Base-by-base conservation (phyloP, 2,888 invertebrate species). In the Torymus tubicola region DNA sequence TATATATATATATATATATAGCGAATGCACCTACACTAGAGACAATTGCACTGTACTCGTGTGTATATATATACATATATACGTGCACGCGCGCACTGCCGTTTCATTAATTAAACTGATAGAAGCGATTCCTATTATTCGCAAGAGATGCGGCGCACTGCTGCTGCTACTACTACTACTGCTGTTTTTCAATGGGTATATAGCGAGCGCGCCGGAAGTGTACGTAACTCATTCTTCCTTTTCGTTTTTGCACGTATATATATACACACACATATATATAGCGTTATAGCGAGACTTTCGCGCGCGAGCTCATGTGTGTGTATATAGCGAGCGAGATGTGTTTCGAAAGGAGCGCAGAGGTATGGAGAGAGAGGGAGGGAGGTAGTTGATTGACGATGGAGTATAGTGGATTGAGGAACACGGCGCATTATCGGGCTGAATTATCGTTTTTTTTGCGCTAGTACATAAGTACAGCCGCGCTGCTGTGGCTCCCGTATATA, bases 61-160 rank as follows among this genome's bases (percentile, higher is more conserved):
- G 13, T 53, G 16, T 31, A 31, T 8, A 8, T 8, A 8, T 3
- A 3, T 24, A 4, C n/a, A n/a, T n/a, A n/a, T n/a, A n/a, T n/a
- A n/a, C n/a, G 16, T 16, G 42, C 67, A 18, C n/a, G n/a, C n/a
- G n/a, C n/a, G 16, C 64, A 52, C 69, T 64, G 64, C 70, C 16
- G 65, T 81, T 78, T 74, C 77, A 81, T 81, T 81, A 78, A 77
- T 81, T 78, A 81, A 81, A 78, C 73, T 74, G 73, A 81, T 81
- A 69, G 73, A 69, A 52, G 69, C 69, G 64, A 74, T 79, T 69
- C 64, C 73, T 74, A 74, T 79, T 79, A 79, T 79, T 79, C 64
- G 80, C 61, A 61, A 71, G 71, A 57, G 31, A 55, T 61, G 53
- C 52, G 64, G 13, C 55, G 52, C 12, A 42, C 13, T 0, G 3